phyloP scores from a whole-genome alignment of 2,797 vertebrate genomes.

The Echiichthys vipera region DNA sequence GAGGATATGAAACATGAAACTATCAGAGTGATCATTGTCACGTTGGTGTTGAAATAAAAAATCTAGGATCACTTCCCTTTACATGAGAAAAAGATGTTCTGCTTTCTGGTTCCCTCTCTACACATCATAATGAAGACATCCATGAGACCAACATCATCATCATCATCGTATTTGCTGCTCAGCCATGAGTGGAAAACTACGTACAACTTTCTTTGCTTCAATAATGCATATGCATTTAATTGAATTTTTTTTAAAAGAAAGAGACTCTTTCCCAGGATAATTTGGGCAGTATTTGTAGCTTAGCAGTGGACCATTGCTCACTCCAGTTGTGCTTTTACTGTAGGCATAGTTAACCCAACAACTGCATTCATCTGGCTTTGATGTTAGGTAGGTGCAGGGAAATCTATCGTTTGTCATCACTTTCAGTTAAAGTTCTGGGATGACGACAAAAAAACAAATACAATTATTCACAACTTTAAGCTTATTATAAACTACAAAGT shows the following conservation, averaged over 20 bases:
- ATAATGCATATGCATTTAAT: constrained; percentile 3
- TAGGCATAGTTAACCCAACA: constrained; percentile 1
- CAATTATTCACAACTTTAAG: too few species aligned
- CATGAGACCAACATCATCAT: not conserved
- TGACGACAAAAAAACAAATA: too few species aligned
- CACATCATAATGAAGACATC: not conserved
- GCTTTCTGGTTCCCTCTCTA: constrained; percentile 13
- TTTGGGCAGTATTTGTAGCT: not conserved
- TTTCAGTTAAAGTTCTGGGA: not conserved
- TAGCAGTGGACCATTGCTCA: not conserved
- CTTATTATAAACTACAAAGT: too few species aligned
- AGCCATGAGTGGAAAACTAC: not conserved
- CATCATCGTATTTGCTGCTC: not conserved
- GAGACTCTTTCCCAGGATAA: not conserved
- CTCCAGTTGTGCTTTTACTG: constrained; percentile 5
- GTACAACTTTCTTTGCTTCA: constrained; percentile 5
- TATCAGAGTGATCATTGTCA: not conserved
- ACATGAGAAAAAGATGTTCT: constrained; percentile 1
- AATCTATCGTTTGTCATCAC: not conserved
- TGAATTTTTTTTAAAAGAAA: not conserved
- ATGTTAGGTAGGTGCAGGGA: not conserved
- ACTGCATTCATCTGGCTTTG: not conserved
- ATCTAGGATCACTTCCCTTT: constrained; percentile 35
- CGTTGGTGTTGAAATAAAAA: constrained; percentile 23
- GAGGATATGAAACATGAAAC: constrained; percentile 28